Conservation (phyloP, 2,113 vertebrate genomes). For the Phaethornis superciliosus region DNA sequence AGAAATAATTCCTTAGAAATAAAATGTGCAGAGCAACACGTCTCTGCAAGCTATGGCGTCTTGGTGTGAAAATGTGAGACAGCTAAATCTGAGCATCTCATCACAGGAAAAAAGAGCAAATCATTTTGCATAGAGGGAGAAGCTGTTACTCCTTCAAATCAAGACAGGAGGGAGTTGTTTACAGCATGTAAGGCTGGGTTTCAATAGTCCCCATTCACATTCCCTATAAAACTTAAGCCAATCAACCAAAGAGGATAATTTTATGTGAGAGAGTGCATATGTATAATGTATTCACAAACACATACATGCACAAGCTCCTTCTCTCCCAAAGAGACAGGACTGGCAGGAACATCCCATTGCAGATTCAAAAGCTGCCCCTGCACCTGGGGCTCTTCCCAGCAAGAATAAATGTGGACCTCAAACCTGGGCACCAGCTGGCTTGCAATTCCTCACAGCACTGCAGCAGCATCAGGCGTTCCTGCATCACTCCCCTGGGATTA, state of each 20-base stretch:
- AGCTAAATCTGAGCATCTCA: background rate
- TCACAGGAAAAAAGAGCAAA: background rate
- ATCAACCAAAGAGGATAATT: background rate
- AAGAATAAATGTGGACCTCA: background rate
- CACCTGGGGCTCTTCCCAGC: background rate
- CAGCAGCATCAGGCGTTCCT: background rate
- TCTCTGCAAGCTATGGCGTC: background rate
- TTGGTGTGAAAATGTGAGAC: background rate
- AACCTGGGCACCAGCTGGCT: constrained; percentile 16
- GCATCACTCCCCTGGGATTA: background rate
- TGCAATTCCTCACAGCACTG: background rate
- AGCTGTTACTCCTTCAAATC: background rate
- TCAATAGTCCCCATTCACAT: background rate
- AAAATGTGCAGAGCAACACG: accelerated
- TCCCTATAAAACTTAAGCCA: background rate
- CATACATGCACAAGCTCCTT: accelerated
- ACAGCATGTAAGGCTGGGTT: background rate
- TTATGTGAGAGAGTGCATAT: background rate
- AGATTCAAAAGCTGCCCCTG: background rate
- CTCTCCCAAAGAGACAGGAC: background rate
- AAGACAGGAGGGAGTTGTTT: background rate
- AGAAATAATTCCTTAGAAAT: background rate
- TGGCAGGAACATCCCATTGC: background rate
- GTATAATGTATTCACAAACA: background rate
- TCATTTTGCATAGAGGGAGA: background rate